These are phyloP conservation scores for Carduelis carduelis DNA, from an alignment of 2,797 vertebrate genomes.

Conservation along the genomic window DNA sequence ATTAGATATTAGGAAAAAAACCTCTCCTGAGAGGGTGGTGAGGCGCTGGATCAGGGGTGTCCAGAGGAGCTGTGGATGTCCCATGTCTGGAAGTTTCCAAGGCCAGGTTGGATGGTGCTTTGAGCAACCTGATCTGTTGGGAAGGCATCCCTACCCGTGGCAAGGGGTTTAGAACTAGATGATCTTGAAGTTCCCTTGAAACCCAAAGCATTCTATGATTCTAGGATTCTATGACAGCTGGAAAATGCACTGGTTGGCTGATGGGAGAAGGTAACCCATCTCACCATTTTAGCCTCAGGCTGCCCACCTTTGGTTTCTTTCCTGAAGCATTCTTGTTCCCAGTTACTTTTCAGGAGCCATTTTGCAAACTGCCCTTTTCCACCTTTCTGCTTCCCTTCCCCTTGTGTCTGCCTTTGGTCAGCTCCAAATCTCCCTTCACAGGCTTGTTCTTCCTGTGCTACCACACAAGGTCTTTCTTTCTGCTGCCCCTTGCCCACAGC, in stretches of 20 bases:
- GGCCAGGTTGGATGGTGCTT: neutral
- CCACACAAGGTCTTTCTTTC: neutral
- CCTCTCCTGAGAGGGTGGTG: neutral
- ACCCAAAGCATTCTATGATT: neutral
- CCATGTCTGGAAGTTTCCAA: neutral
- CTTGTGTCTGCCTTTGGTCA: neutral
- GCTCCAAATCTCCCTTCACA: neutral
- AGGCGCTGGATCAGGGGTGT: neutral
- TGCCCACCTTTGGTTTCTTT: neutral
- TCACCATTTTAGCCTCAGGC: neutral
- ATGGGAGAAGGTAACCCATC: neutral
- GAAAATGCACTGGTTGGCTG: neutral
- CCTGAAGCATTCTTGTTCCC: neutral
- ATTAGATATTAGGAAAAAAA: neutral
- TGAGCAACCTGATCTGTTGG: neutral
- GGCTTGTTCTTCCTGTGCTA: neutral
- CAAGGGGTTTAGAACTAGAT: neutral
- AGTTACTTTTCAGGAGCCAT: neutral
- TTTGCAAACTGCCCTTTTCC: neutral
- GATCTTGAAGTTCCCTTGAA: neutral
- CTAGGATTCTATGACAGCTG: neutral
- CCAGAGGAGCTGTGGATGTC: neutral
- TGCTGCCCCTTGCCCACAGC: rapidly evolving
- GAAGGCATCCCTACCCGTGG: neutral
- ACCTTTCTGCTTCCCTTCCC: neutral